Evolutionary conservation across 2,888 invertebrate species (phyloP), one percentile per base, ranked within the genome.

Genomic region (Erebia aethiops): DNA sequence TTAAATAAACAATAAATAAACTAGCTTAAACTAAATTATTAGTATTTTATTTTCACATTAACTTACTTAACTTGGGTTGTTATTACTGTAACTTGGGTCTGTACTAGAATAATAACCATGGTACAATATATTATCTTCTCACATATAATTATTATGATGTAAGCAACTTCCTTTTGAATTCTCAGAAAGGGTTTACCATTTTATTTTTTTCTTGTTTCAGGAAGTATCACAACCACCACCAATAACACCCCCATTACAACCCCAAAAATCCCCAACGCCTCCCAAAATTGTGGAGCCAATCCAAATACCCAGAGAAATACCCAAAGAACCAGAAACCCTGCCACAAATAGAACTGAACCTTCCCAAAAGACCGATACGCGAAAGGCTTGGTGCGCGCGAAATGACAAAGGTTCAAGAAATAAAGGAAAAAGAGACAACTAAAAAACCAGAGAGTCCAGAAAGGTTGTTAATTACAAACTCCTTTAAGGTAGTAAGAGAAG

Each of bases 291-390:
- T 67, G 21, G 65, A 71, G 64, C 74, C 60, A 64, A 67, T 60
- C 56, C 76, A 18, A 77, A 74, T 69, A 65, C 71, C 76, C 11
- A 74, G 77, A 71, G 81, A 80, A 58, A 52, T 73, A 35, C 75
- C 81, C n/a, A 82, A 84, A 77, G 83, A 82, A 26, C 79, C 83
- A 68, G 90, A 91, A 73, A 84, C 81, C 1, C 79, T 94, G 41
- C 93, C 92, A 0, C 92, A 91, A 72, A 93, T 94, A 76, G 94
- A 94, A 78, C 81, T 93, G 26, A 90, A 91, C 70, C 86, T 94
- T 10, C 94, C 93, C 14, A 94, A 93, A 81, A 87, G 94, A 71
- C 90, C 94, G 1, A 78, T 93, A 1, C 85, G 93, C 70, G 93
- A 93, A 74, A 85, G 93, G 71, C 85, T 94, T 2, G 93, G 93